Evolutionary conservation across 2,888 invertebrate species (phyloP).

Genomic region (Drosophila leonis): DNA sequence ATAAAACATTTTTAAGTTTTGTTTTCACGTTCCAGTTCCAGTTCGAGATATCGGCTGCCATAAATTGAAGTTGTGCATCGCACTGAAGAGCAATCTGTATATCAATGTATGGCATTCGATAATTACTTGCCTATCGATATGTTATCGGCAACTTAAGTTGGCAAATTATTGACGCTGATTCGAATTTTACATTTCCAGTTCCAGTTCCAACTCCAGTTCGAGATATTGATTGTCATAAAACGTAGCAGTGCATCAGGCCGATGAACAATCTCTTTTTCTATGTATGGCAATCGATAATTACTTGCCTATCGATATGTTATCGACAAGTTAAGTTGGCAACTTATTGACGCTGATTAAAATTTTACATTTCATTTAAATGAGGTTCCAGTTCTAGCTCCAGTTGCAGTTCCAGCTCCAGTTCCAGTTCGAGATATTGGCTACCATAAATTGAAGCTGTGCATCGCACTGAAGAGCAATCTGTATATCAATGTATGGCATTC

Average conservation of each 20-base stretch:
- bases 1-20: constrained; percentile 60
- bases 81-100: constrained; percentile 3
- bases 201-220: constrained; percentile 6
- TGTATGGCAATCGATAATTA: too few species aligned
- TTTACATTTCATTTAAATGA: background rate
- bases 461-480: too few species aligned
- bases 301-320: constrained; percentile 6
- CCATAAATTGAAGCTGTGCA: too few species aligned
- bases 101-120: constrained; percentile 5
- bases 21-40: constrained; percentile 25
- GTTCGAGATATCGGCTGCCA: constrained; percentile 22
- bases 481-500: background rate
- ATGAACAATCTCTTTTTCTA: constrained; percentile 11
- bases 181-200: background rate
- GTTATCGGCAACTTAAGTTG: constrained; percentile 8
- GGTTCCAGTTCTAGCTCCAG: background rate
- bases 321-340: background rate
- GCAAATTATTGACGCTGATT: background rate
- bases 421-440: too few species aligned
- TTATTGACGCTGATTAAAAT: too few species aligned
- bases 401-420: background rate
- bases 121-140: constrained; percentile 16
- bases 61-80: constrained; percentile 37
- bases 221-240: constrained; percentile 33
- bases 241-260: constrained; percentile 9